A percentile compares a stretch with the other conserved stretches of the same genome.
phyloP scores from a whole-genome alignment of 2,113 vertebrate genomes.

The Pyrgilauda ruficollis region DNA sequence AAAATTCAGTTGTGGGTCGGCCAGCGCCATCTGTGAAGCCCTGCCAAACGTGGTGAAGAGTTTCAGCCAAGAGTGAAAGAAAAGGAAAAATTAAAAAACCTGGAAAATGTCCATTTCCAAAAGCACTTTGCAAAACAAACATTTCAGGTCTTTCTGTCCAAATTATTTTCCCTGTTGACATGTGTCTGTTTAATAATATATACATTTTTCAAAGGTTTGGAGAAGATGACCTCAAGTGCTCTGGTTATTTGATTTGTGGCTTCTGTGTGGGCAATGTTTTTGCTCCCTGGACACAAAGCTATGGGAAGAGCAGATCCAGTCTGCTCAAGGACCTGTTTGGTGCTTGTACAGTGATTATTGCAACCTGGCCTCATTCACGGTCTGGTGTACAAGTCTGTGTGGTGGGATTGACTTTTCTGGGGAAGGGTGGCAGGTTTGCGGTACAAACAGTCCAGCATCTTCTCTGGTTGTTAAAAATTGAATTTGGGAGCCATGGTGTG shows the following conservation, averaged over 20 bases:
- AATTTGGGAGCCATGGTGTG: not conserved
- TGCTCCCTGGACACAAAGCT: not conserved
- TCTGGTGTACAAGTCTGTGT: not conserved
- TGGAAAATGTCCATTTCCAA: conserved; percentile 13
- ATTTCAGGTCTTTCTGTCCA: conserved; percentile 30
- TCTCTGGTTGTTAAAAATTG: accelerated
- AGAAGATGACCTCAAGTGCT: not conserved
- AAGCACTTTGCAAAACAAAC: conserved; percentile 55
- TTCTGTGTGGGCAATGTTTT: not conserved
- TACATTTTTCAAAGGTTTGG: not conserved
- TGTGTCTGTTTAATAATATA: not conserved
- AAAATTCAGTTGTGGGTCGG: conserved; percentile 34
- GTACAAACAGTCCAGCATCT: not conserved
- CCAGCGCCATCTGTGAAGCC: conserved; percentile 51
- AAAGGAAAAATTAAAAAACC: conserved; percentile 44
- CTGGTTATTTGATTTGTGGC: not conserved
- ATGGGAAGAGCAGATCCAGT: not conserved
- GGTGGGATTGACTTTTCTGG: not conserved
- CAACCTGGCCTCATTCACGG: accelerated
- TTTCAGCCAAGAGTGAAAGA: conserved; percentile 47
- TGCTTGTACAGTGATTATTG: not conserved
- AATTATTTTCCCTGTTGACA: not conserved
- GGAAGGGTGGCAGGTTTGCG: not conserved
- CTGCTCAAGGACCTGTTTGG: not conserved
- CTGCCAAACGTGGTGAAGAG: conserved; percentile 43